Evolutionary conservation across 2,797 vertebrate genomes (phyloP), one percentile per base, ranked within the genome.

Genomic region (Chloroceryle inda): DNA sequence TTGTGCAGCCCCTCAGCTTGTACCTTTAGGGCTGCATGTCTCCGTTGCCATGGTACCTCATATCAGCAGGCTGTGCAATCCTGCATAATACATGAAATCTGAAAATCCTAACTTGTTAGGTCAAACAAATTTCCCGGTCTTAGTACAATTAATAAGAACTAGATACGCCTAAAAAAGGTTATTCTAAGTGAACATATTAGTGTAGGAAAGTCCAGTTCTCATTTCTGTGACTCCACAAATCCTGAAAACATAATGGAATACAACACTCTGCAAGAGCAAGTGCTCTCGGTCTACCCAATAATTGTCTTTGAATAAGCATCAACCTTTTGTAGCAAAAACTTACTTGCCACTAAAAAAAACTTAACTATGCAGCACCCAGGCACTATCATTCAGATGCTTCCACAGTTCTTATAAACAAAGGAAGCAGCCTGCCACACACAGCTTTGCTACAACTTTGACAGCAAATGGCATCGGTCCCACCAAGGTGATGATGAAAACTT

Each of bases 11-110:
- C 87, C 66, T 35, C 83, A 89, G 75, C 73, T 89, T 11, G 55
- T 33, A 95, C 85, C 83, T 94, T 92, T 86, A 49, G 63, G 94
- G 67, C 87, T 50, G 44, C 64, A 67, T 71, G 77, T 89, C 56
- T 79, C 69, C 2, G 72, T 95, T 96, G 63, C 93, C 95, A 93
- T 23, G 58, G 94, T 22, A 95, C 94, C 94, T 64, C 6, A 27
- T 76, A 77, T 52, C 83, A 68, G 69, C 69, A 49, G 69, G 58
- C 72, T 76, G 29, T 67, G 38, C 77, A 85, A 88, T 86, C 83
- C 80, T 93, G 56, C 85, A 69, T 85, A 93, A 95, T 45, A 89
- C 45, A 52, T 62, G 56, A 92, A 94, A 95, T 85, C 61, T 64
- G 78, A 97, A 95, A 96, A 62, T 55, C 19, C 2, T 66, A 82